Evolutionary conservation across 1,140 invertebrate species (phyloP), one percentile per base, ranked within the genome.

Genomic region (Listronotus bonariensis): DNA sequence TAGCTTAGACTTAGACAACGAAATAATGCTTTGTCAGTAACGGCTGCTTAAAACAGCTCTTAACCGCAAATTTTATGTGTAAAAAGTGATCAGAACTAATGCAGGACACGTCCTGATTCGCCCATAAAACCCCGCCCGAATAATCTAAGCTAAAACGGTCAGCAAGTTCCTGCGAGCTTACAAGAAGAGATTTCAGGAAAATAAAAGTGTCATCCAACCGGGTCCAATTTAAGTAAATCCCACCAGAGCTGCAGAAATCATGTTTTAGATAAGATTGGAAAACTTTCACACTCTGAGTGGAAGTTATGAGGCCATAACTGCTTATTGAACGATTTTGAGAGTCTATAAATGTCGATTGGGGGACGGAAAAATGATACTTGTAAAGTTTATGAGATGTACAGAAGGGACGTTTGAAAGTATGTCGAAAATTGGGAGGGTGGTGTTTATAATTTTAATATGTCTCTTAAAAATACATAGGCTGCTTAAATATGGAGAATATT

Each of bases 221-320:
- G 59, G 51, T n/a, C 59, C 59, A 62, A 62, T 62, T 62, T 62
- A 49, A 46, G 51, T 34, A 62, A 62, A 62, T 62, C 59, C 59
- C 59, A 41, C 12, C 20, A 36, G 59, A 45, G 49, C 49, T 54
- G 51, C 49, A 62, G 51, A 54, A 62, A 54, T 54, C 59, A 54
- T 45, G 40, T 62, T 38, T 52, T 53, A 54, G 59, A 62, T 62
- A 62, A 62, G 59, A 62, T 62, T 62, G 59, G 59, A 62, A 62
- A 62, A 62, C 48, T 62, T 62, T 38, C 45, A 36, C 32, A 31
- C 48, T 31, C 31, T 54, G 59, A 53, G 59, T 54, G 49, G 49
- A 54, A 62, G 38, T 62, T 62, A 62, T 62, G 59, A 49, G 48
- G 20, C 17, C 41, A 38, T 62, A 62, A 62, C 59, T 62, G 59